Conservation (phyloP, 2,113 vertebrate genomes). For the Neomonachus schauinslandi region DNA sequence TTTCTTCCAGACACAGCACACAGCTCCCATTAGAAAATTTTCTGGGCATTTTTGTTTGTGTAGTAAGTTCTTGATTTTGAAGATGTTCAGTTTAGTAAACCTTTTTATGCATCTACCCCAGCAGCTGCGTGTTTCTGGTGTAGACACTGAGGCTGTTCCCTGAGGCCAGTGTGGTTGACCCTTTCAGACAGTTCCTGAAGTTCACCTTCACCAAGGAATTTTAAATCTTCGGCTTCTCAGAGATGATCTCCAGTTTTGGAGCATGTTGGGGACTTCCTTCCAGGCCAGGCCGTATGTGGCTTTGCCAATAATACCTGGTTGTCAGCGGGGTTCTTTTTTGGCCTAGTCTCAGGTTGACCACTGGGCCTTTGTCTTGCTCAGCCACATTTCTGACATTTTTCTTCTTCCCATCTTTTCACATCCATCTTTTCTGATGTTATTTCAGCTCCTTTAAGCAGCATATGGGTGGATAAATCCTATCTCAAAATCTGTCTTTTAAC, state of each 20-base stretch:
- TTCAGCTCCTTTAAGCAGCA: not conserved
- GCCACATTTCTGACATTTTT: not conserved
- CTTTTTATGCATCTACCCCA: rapidly evolving
- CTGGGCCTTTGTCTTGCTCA: not conserved
- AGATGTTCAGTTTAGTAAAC: not conserved
- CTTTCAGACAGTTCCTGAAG: not conserved
- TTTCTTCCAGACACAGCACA: not conserved
- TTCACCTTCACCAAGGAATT: not conserved
- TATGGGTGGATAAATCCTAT: not conserved
- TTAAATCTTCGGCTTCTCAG: not conserved
- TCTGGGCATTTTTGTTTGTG: not conserved
- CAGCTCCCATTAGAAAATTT: not conserved
- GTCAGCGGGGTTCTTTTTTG: not conserved
- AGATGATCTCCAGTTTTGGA: rapidly evolving
- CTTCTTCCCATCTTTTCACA: not conserved
- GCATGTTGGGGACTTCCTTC: not conserved
- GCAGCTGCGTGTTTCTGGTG: too few species aligned
- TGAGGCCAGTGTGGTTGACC: not conserved
- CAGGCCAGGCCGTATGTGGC: rapidly evolving
- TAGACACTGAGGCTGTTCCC: not conserved
- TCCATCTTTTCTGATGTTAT: not conserved
- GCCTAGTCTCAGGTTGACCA: not conserved
- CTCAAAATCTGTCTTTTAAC: not conserved
- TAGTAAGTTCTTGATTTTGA: not conserved
- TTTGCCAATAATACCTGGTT: not conserved